Evolutionary conservation across 2,797 vertebrate species (phyloP).

Genomic region (Falco columbarius): DNA sequence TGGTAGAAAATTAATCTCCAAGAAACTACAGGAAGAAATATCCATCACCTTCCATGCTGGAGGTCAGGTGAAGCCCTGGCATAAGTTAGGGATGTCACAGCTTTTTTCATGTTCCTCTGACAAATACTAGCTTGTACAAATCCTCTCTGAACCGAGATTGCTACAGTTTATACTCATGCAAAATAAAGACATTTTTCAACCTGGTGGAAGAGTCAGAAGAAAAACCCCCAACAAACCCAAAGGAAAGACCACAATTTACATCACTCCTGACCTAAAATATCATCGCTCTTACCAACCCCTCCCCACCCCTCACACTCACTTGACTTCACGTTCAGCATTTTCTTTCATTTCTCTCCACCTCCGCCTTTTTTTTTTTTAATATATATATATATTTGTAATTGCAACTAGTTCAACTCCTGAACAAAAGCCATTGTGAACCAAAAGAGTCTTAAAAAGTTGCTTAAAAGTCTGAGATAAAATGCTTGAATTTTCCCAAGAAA

Average conservation of each 20-base stretch:
- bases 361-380: background rate
- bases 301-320: background rate
- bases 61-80: background rate
- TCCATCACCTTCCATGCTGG: background rate
- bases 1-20: background rate
- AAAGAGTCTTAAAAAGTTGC: background rate
- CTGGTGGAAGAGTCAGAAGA: background rate
- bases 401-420: background rate
- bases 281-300: background rate
- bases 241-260: background rate
- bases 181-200: background rate
- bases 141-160: background rate
- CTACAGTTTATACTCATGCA: background rate
- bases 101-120: background rate
- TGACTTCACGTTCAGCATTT: background rate
- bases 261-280: background rate
- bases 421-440: background rate
- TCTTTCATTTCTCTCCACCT: background rate
- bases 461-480: background rate
- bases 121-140: background rate
- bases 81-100: background rate
- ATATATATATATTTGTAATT: background rate
- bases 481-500: background rate
- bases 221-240: background rate
- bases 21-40: background rate